Percentiles rank a stretch among this genome's conserved stretches.
Conservation (phyloP, 2,888 invertebrate species). For the Lasiommata megera region DNA sequence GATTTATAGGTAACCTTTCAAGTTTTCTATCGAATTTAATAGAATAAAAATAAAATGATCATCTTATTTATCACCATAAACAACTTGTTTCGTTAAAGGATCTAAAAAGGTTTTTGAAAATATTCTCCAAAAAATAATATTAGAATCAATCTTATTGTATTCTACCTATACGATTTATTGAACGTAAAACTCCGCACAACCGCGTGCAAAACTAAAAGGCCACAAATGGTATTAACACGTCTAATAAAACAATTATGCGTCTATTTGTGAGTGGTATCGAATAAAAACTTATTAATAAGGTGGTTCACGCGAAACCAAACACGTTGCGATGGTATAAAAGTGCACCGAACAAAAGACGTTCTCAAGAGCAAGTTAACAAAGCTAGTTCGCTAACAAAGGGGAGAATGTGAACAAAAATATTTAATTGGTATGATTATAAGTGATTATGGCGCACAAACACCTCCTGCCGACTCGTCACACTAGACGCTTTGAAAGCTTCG, state of each 20-base stretch:
- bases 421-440: constrained; percentile 75
- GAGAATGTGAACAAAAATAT: constrained; percentile 73
- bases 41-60: no score
- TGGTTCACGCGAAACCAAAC: constrained; percentile 32
- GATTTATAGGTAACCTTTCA: no score
- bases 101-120: no score
- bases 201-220: background rate
- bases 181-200: background rate
- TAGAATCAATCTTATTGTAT: background rate
- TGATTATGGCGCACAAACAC: constrained; percentile 70
- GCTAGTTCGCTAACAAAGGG: constrained; percentile 54
- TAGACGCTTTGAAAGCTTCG: constrained; percentile 38
- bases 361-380: constrained; percentile 60
- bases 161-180: background rate
- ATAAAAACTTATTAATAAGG: constrained; percentile 31
- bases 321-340: constrained; percentile 53
- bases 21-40: no score
- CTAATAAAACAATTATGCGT: constrained; percentile 19
- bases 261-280: constrained; percentile 16
- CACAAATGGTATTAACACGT: constrained; percentile 7
- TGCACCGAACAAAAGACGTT: constrained; percentile 58
- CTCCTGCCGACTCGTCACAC: constrained; percentile 54
- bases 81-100: no score
- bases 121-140: background rate
- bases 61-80: no score